Percentiles rank a stretch among this genome's conserved stretches.
These are phyloP conservation scores for Gymnocheta viridis DNA, from an alignment of 2,888 invertebrate genomes.

Conservation along the genomic window DNA sequence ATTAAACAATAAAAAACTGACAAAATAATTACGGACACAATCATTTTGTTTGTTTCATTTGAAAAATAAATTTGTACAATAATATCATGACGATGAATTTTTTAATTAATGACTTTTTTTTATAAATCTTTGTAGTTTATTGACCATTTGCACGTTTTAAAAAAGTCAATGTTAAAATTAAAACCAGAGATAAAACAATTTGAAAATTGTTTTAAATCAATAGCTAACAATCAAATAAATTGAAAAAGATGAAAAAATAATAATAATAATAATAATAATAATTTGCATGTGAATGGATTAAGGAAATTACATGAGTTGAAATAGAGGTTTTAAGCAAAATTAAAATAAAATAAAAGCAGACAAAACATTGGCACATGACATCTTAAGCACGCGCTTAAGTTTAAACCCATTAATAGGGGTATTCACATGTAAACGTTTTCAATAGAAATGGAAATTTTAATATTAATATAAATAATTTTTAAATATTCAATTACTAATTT, in stretches of 20 bases:
- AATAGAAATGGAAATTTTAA: no score
- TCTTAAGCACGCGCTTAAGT: conserved; percentile 13
- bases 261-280: no score
- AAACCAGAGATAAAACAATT: conserved; percentile 24
- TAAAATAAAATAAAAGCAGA: neutral
- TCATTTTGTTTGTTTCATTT: neutral
- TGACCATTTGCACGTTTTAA: conserved; percentile 24
- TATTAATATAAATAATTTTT: no score
- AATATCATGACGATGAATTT: neutral
- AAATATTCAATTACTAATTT: no score
- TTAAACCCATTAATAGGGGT: neutral
- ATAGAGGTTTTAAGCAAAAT: conserved; percentile 12
- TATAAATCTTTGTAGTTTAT: conserved; percentile 36
- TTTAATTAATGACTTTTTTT: conserved; percentile 14
- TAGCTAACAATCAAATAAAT: conserved; percentile 18
- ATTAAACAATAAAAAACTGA: conserved; percentile 24
- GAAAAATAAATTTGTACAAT: neutral
- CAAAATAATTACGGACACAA: conserved; percentile 16
- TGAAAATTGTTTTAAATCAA: conserved; percentile 19
- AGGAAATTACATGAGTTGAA: conserved; percentile 34
- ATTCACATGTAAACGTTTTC: neutral
- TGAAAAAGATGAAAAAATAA: conserved; percentile 16
- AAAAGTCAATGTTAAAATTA: neutral
- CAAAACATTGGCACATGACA: conserved; percentile 10
- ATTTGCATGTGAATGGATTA: conserved; percentile 57